Conservation (phyloP, 2,797 vertebrate genomes). For the Enoplosus armatus region DNA sequence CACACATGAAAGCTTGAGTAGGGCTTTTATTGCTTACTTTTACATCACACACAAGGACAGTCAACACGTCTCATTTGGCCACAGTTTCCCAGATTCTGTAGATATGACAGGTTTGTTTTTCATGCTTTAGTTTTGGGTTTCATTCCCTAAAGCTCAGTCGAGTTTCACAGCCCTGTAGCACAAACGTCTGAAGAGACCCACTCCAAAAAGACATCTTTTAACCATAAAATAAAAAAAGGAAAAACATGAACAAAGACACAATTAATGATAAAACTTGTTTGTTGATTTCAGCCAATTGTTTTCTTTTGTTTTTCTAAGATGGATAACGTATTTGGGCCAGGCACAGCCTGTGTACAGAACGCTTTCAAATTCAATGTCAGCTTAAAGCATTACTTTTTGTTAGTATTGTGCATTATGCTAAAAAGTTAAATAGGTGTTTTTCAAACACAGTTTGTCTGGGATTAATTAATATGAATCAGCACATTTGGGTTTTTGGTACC, state of each 20-base stretch:
- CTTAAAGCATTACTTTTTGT: slow-evolving; percentile 11
- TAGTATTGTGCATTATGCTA: not conserved
- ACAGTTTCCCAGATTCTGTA: slow-evolving; percentile 26
- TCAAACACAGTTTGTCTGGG: not conserved
- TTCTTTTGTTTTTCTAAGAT: not conserved
- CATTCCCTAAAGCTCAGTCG: slow-evolving; percentile 51
- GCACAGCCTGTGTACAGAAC: not conserved
- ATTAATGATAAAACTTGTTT: not conserved
- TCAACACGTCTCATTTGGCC: slow-evolving; percentile 51
- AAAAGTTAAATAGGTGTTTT: not conserved
- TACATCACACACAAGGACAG: slow-evolving; percentile 56
- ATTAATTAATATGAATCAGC: slow-evolving; percentile 4
- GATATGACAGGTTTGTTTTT: not conserved
- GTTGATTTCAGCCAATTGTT: not conserved
- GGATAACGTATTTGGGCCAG: not conserved
- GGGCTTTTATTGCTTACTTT: slow-evolving; percentile 66
- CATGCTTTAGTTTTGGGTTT: slow-evolving; percentile 39
- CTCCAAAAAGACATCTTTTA: not conserved
- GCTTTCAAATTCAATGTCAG: not conserved
- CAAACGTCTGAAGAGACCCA: slow-evolving; percentile 7
- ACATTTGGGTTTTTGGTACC: not conserved
- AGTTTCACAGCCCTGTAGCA: not conserved
- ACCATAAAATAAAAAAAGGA: not conserved
- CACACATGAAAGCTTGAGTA: slow-evolving; percentile 43
- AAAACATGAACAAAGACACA: not conserved